Percentiles rank a stretch among this genome's conserved stretches.
phyloP scores from a whole-genome alignment of 2,888 invertebrate genomes.

The Eugnorisma glareosa region DNA sequence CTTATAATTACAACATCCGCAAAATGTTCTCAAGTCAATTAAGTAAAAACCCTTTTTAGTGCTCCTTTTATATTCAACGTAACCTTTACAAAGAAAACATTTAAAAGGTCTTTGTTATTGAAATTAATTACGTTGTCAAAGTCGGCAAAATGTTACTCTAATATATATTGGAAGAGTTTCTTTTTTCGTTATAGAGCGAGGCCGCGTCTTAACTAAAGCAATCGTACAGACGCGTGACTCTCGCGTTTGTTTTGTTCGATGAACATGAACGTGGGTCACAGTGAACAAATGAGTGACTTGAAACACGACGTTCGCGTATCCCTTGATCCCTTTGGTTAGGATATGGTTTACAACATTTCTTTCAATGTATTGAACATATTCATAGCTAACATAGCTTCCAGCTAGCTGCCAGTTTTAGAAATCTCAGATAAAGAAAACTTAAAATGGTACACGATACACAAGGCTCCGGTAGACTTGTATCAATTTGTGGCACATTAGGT shows the following conservation, averaged over 20 bases:
- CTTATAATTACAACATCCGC: constrained; percentile 59
- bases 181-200: not conserved
- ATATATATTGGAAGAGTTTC: constrained; percentile 4
- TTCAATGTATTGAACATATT: not conserved
- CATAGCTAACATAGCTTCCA: too few species aligned
- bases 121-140: constrained; percentile 52
- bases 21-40: constrained; percentile 46
- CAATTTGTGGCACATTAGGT: too few species aligned
- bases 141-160: constrained; percentile 21
- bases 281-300: not conserved
- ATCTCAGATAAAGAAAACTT: too few species aligned
- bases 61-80: constrained; percentile 29
- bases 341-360: not conserved
- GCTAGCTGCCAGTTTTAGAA: too few species aligned
- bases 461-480: too few species aligned
- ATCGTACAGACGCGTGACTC: not conserved
- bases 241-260: not conserved
- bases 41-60: constrained; percentile 57
- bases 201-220: too few species aligned
- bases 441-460: too few species aligned
- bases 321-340: not conserved
- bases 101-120: constrained; percentile 52
- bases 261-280: not conserved
- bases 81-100: constrained; percentile 45
- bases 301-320: too few species aligned